Percentiles rank a stretch among this genome's conserved stretches.
Evolutionary conservation across 1,140 invertebrate species (phyloP).

Genomic region (Saccostrea echinata): DNA sequence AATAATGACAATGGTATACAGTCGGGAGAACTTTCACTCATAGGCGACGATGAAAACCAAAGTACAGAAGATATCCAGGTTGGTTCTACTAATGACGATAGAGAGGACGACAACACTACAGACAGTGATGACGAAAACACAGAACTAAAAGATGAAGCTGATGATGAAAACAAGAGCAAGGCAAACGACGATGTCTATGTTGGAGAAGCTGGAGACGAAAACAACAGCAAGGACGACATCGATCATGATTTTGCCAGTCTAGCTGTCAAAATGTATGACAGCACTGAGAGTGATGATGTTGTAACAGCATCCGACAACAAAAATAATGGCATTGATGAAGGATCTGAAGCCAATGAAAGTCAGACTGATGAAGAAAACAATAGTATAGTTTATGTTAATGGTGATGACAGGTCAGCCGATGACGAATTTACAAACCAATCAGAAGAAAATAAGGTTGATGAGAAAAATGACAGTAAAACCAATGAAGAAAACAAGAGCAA

Average conservation of each 20-base stretch:
- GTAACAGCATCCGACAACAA: neutral
- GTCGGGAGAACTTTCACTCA: too few species aligned
- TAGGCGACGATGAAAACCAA: neutral
- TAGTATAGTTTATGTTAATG: neutral
- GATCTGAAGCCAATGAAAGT: neutral
- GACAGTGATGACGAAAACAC: too few species aligned
- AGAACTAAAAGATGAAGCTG: too few species aligned
- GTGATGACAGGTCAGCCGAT: neutral
- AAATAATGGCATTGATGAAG: neutral
- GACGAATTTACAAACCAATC: neutral
- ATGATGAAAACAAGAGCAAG: neutral
- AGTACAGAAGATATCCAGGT: neutral
- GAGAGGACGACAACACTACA: neutral
- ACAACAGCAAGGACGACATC: neutral
- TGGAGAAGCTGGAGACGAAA: too few species aligned
- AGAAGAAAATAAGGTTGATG: neutral
- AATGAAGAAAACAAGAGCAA: neutral
- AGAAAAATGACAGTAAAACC: neutral
- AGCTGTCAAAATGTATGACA: too few species aligned
- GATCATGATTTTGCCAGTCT: too few species aligned
- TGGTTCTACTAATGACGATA: neutral
- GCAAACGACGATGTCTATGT: neutral
- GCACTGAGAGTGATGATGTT: neutral
- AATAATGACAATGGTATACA: neutral
- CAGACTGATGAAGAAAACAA: neutral